Percentiles rank a stretch among this genome's conserved stretches.
These are phyloP conservation scores for Vespertilio murinus DNA, from an alignment of 2,797 vertebrate genomes.

Conservation along the genomic window DNA sequence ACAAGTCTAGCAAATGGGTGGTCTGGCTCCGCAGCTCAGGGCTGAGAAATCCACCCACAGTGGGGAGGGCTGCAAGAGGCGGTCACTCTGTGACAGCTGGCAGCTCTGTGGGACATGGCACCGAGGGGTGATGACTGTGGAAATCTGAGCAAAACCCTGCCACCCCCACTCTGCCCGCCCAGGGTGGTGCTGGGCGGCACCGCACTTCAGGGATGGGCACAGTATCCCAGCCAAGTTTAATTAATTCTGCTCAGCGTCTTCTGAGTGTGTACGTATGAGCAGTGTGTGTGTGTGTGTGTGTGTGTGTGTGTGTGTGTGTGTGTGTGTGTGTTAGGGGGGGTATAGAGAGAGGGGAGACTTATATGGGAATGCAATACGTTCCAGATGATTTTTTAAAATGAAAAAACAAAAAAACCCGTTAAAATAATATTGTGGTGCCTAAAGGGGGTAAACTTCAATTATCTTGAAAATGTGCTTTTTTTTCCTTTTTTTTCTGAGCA, in stretches of 20 bases:
- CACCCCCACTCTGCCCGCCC: neutral
- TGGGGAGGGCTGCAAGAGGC: neutral
- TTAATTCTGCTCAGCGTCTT: neutral
- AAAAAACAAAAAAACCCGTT: constrained; percentile 8
- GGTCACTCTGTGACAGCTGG: constrained; percentile 1
- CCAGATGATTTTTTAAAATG: neutral
- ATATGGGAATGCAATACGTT: neutral
- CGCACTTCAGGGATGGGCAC: neutral
- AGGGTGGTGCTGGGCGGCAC: neutral
- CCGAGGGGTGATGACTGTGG: neutral
- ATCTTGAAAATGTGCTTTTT: constrained; percentile 63
- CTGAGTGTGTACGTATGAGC: neutral
- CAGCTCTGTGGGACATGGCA: neutral
- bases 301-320: neutral
- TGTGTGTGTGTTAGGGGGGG: neutral
- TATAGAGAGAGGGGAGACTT: neutral
- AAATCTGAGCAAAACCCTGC: neutral
- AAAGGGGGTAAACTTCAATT: constrained; percentile 63
- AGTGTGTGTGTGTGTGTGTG: neutral
- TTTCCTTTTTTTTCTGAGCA: constrained; percentile 57
- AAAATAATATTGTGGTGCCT: constrained; percentile 55
- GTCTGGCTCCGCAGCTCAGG: neutral
- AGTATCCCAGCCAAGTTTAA: neutral
- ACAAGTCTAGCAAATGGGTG: neutral
- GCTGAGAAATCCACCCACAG: neutral